Evolutionary conservation across 2,113 vertebrate species (phyloP).

Genomic region (Nothoprocta pentlandii): DNA sequence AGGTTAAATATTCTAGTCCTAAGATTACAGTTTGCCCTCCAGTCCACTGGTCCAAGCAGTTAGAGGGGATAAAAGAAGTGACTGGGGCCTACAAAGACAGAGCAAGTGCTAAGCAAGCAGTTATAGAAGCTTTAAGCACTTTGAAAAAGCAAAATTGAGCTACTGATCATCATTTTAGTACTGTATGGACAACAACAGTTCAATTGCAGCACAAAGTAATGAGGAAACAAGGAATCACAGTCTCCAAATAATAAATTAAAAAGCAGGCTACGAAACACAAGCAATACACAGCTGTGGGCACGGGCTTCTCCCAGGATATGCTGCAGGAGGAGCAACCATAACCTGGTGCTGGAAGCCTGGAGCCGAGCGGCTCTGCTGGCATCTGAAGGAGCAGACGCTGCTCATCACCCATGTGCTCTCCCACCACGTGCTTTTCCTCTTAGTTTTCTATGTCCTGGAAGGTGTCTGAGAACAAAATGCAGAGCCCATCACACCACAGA

Average conservation of each 20-base stretch:
- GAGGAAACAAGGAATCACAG: not conserved
- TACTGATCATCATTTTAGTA: not conserved
- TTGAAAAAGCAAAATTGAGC: not conserved
- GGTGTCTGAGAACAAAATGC: not conserved
- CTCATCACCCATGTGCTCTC: not conserved
- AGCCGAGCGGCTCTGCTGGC: not conserved
- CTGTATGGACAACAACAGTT: not conserved
- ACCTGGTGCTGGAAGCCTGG: not conserved
- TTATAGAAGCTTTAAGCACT: not conserved
- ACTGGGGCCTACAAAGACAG: not conserved
- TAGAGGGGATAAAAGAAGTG: not conserved
- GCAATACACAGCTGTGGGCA: not conserved
- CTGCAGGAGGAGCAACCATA: not conserved
- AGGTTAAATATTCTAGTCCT: not conserved
- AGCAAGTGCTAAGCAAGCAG: not conserved
- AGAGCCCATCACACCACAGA: not conserved
- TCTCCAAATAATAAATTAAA: not conserved
- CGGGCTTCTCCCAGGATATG: not conserved
- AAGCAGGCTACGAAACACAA: not conserved
- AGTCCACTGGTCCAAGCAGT: not conserved
- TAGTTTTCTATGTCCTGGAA: not conserved
- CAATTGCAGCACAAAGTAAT: not conserved
- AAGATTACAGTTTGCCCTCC: not conserved
- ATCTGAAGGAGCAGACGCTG: fast-evolving
- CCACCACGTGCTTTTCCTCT: not conserved